phyloP scores from a whole-genome alignment of 2,113 vertebrate genomes.

The Corydoras sp. region DNA sequence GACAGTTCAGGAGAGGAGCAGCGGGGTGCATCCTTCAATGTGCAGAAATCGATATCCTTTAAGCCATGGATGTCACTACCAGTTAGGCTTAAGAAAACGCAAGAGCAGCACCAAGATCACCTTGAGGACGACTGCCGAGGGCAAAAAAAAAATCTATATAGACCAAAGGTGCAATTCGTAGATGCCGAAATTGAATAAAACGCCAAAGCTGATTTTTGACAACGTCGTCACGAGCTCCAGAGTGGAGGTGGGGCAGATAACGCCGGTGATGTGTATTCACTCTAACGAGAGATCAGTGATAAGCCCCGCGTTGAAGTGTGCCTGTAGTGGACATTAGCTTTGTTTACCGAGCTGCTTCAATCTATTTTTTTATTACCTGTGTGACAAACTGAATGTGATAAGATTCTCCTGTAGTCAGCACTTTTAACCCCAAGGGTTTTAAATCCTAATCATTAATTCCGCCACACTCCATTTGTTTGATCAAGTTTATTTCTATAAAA shows the following conservation, averaged over 20 bases:
- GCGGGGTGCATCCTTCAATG: constrained; percentile 52
- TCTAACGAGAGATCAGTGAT: constrained; percentile 9
- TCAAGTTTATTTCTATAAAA: too few relatives aligned
- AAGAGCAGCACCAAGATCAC: constrained; percentile 62
- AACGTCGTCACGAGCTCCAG: background rate
- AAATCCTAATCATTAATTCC: too few relatives aligned
- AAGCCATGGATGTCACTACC: constrained; percentile 65
- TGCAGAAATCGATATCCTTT: constrained; percentile 64
- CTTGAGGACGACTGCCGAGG: constrained; percentile 47
- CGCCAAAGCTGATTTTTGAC: constrained; percentile 46
- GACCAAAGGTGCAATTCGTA: constrained; percentile 21
- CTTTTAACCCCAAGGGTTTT: too few relatives aligned
- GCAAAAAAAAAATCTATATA: constrained; percentile 24
- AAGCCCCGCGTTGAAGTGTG: background rate
- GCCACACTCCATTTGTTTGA: too few relatives aligned
- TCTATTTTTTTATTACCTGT: background rate
- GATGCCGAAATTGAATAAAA: constrained; percentile 54
- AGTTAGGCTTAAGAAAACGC: constrained; percentile 61
- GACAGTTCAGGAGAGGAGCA: constrained; percentile 16
- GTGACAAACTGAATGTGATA: too few relatives aligned
- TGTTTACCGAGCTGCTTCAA: constrained; percentile 5
- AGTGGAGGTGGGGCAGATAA: constrained; percentile 10
- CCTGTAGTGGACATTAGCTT: background rate
- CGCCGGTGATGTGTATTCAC: background rate
- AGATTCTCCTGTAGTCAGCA: too few relatives aligned